Base-by-base conservation (phyloP, 2,113 vertebrate species). In the Petrocephalus zakoni region DNA sequence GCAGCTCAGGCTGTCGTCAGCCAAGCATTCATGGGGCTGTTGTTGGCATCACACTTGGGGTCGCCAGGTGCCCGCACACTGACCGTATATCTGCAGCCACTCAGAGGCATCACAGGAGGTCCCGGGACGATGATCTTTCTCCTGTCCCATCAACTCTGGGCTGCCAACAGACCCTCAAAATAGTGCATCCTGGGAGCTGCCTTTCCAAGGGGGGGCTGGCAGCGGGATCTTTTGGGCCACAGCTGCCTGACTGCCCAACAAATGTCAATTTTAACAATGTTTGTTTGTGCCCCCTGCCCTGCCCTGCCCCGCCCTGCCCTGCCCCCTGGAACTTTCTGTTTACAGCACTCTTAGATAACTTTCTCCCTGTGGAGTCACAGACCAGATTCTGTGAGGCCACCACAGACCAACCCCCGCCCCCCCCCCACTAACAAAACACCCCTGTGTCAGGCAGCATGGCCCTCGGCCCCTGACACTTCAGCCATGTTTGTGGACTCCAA, bases 281-380 rank as follows among this genome's bases (percentile, higher is more conserved):
- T 93, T 94, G 92, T 93, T 92, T 90, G 93, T 92, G 88, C 91
- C 91, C 88, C 91, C 29, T 1, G n/a, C 56, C 11, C 4, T 8
- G n/a, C 61, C 75, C 46, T 91, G 92, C 90, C 89, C 61, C 49
- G 22, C 10, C 51, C 83, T 8, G 17, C 85, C 90, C 90, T 81
- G 90, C 13, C 91, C 89, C 15, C 91, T 93, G 92, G 93, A 95
- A 94, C 87, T 93, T 93, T 92, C 91, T 93, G 93, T 94, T 94
- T 92, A 93, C 90, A 4, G 90, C 81, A 87, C 42, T 90, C 93
- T 93, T 93, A 68, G 93, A 95, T 94, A 94, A 95, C 92, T 94
- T 94, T 93, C 93, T 88, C 92, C 92, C 90, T 90, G 90, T 89
- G 91, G 93, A 93, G 93, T 94, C 92, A 95, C 92, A 95, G 93